Conservation (phyloP, 2,113 vertebrate species). For the Rhea pennata region DNA sequence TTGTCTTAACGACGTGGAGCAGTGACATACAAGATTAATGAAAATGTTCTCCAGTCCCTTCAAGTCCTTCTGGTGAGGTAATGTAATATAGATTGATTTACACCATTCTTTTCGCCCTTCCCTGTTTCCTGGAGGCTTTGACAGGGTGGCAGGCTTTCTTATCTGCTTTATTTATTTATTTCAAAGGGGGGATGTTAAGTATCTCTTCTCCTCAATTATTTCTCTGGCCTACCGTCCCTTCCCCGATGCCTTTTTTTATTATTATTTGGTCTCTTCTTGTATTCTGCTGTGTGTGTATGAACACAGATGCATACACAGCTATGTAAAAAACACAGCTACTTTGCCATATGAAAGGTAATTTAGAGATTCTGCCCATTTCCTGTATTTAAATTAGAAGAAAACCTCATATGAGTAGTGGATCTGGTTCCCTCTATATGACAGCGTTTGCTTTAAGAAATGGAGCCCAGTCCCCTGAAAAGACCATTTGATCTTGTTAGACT, state of each 20-base stretch:
- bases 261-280: neutral
- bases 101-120: neutral
- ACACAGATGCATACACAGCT: neutral
- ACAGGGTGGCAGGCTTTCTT: neutral
- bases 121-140: neutral
- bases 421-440: neutral
- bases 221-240: neutral
- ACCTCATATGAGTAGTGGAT: neutral
- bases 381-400: neutral
- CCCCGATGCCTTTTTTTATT: neutral
- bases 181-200: neutral
- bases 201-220: neutral
- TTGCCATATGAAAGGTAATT: neutral
- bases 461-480: neutral
- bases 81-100: constrained; percentile 51
- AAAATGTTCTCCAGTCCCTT: constrained; percentile 22
- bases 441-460: neutral
- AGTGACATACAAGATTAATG: constrained; percentile 11
- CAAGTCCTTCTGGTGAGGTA: constrained; percentile 25
- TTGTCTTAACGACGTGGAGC: neutral
- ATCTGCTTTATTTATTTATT: constrained; percentile 35
- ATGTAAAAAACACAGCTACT: neutral
- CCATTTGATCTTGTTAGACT: neutral
- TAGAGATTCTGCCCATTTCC: neutral
- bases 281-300: neutral